Evolutionary conservation across 2,888 invertebrate genomes (phyloP).

Genomic region (Tubulanus polymorphus): DNA sequence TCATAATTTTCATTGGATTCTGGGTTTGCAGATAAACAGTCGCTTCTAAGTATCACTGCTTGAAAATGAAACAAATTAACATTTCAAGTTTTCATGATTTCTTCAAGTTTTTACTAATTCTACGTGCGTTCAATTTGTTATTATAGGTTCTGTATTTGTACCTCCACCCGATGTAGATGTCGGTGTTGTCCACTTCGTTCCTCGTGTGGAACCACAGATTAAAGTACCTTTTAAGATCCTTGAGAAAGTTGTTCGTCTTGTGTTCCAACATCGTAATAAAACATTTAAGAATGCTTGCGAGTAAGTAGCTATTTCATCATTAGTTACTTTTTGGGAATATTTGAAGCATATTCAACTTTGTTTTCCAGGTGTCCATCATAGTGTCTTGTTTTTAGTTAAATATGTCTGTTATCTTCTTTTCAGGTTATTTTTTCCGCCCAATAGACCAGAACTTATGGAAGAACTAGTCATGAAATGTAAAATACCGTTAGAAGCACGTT

Average conservation of each 20-base stretch:
- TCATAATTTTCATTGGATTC: too few relatives aligned
- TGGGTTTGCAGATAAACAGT: too few relatives aligned
- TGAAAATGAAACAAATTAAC: too few relatives aligned
- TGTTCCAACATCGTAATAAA: slow-evolving; percentile 87
- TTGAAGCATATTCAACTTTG: too few relatives aligned
- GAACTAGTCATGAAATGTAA: slow-evolving; percentile 70
- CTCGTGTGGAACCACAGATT: slow-evolving; percentile 71
- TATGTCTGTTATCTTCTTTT: slow-evolving; percentile 7
- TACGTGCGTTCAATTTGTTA: too few relatives aligned
- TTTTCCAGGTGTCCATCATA: background rate
- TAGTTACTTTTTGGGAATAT: too few relatives aligned
- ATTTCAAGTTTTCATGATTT: too few relatives aligned
- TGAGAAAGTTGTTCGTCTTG: slow-evolving; percentile 81
- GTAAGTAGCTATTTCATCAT: too few relatives aligned
- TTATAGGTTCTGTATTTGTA: slow-evolving; percentile 72
- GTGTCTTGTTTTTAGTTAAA: background rate
- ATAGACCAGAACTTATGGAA: slow-evolving; percentile 64
- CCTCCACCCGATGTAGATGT: slow-evolving; percentile 97
- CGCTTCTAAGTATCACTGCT: too few relatives aligned
- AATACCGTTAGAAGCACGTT: slow-evolving; percentile 65
- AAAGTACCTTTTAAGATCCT: slow-evolving; percentile 74
- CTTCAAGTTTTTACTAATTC: too few relatives aligned
- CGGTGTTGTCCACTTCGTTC: slow-evolving; percentile 84
- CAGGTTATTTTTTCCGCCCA: slow-evolving; percentile 71
- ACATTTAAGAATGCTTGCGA: slow-evolving; percentile 55